phyloP scores from a whole-genome alignment of 2,888 invertebrate genomes.

The Melieria crassipennis region DNA sequence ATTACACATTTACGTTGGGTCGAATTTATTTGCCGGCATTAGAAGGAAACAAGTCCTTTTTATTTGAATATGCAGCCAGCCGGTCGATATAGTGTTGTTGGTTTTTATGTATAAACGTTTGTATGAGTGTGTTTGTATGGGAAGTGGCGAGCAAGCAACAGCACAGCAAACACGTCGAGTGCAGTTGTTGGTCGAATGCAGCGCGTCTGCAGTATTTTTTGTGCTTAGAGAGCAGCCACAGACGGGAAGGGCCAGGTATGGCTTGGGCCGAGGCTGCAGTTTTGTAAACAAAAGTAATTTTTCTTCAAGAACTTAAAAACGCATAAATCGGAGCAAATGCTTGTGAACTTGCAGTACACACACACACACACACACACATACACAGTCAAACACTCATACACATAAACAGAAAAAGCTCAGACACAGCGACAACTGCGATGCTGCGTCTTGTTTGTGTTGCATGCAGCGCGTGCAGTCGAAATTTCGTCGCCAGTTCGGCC shows the following conservation, averaged over 20 bases:
- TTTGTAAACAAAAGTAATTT: conserved; percentile 34
- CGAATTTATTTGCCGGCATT: conserved; percentile 40
- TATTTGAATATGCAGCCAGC: conserved; percentile 21
- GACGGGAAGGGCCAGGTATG: no score
- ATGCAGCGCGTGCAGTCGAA: neutral
- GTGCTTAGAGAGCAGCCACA: no score
- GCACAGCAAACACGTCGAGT: conserved; percentile 3
- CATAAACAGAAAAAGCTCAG: no score
- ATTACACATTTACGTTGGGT: conserved; percentile 45
- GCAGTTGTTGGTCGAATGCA: conserved; percentile 16
- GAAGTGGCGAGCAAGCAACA: conserved; percentile 1
- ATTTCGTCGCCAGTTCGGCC: conserved; percentile 3
- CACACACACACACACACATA: no score
- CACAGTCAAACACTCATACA: no score
- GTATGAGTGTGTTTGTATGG: conserved; percentile 1
- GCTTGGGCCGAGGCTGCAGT: neutral
- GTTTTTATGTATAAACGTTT: neutral
- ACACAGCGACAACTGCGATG: no score
- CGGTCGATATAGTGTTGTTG: neutral
- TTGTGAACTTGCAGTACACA: neutral
- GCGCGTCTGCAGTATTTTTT: neutral
- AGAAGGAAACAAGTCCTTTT: conserved; percentile 23
- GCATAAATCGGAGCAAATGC: conserved; percentile 36
- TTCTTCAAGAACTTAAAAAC: conserved; percentile 42
- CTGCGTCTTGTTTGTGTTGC: neutral